Percentiles rank a stretch among this genome's conserved stretches.
These are phyloP conservation scores for Danio aesculapii DNA, from an alignment of 2,797 vertebrate genomes.

Conservation along the genomic window DNA sequence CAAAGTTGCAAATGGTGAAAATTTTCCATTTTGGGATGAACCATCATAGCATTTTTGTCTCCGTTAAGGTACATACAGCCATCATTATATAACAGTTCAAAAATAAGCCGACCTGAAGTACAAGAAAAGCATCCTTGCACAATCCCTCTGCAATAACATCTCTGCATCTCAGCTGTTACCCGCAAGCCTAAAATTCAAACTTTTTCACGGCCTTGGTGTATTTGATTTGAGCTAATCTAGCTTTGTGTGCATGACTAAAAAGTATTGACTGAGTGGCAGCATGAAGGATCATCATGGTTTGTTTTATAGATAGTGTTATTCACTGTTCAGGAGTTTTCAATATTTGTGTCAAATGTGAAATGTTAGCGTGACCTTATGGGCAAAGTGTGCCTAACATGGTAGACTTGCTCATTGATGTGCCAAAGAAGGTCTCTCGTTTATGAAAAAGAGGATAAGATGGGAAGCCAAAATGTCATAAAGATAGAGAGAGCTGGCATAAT, in stretches of 20 bases:
- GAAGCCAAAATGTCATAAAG: background rate
- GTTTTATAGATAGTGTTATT: conserved; percentile 33
- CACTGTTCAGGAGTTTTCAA: conserved; percentile 24
- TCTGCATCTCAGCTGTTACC: background rate
- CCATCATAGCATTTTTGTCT: background rate
- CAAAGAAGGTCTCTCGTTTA: conserved; percentile 17
- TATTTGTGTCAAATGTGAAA: conserved; percentile 26
- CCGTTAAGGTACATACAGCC: background rate
- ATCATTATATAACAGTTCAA: background rate
- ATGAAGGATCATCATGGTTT: conserved; percentile 25
- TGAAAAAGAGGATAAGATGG: conserved; percentile 7
- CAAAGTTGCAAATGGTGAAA: too few species aligned
- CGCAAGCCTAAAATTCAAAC: conserved; percentile 14
- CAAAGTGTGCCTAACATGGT: conserved; percentile 40
- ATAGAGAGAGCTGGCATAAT: background rate
- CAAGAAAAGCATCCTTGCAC: background rate
- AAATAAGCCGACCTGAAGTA: background rate
- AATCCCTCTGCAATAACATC: background rate
- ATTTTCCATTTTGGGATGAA: background rate
- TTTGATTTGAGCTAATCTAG: conserved; percentile 26
- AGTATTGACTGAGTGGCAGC: conserved; percentile 30
- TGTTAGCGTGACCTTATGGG: conserved; percentile 22
- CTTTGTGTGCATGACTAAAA: conserved; percentile 36
- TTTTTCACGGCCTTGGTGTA: conserved; percentile 1
- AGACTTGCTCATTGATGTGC: conserved; percentile 3